Base-by-base conservation (phyloP, 2,888 invertebrate genomes). In the Andrena trimmerana region DNA sequence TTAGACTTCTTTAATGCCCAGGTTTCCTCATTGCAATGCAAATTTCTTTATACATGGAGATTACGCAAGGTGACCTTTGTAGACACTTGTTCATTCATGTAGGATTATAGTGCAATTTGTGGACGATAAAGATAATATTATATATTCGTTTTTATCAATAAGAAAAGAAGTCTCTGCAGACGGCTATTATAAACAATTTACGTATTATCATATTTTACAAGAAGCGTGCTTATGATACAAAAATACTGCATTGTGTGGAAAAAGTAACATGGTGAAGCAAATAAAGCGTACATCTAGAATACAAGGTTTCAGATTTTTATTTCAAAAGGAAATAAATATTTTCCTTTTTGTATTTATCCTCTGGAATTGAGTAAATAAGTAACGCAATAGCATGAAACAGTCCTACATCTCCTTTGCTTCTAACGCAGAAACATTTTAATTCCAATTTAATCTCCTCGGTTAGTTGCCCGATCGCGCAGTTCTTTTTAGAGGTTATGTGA, bases 401-500 rank as follows among this genome's bases (percentile, higher is more conserved):
- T 24, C 60, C 33, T 36, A 66, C 5, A 27, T 65, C 7, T 24
- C 42, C 36, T n/a, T 62, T 27, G 16, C 2, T 42, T 78, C 3
- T 54, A 54, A 33, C 10, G 16, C 6, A 20, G 20, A 65, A 33
- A 69, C 3, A 31, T 75, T 75, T 59, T 5, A 48, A 29, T 60
- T 33, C 52, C 24, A 42, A 42, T 76, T 52, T 4, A 10, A 36
- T 60, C 29, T 36, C 10, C 13, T 6, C 27, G 13, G 6, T 3
- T 24, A 1, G 36, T 36, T 2, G 8, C 13, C 0, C 1, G 1
- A 10, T 29, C 27, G 27, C 5, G 4, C 10, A 29, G 2, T n/a
- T 48, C 31, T 50, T 69, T 1, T 70, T 42, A 33, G 16, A 79
- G 79, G 79, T 79, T 79, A 79, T 69, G 79, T 63, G 0, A 29